phyloP scores from a whole-genome alignment of 1,140 invertebrate species.

The Eurosta solidaginis region DNA sequence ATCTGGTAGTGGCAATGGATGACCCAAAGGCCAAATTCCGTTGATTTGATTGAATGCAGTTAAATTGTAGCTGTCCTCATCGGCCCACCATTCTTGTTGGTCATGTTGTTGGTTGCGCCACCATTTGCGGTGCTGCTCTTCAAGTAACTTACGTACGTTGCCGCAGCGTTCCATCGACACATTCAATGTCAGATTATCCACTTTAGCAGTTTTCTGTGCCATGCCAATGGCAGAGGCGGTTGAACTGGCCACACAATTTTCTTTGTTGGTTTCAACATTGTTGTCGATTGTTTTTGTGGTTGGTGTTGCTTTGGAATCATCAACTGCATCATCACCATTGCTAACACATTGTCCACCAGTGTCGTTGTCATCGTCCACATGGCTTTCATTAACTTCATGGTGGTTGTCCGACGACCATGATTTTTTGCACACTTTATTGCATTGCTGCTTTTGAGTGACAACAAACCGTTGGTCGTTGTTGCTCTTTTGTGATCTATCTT shows the following conservation, averaged over 20 bases:
- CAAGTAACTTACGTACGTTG: constrained; percentile 49
- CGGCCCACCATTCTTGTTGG: constrained; percentile 39
- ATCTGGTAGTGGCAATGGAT: constrained; percentile 71
- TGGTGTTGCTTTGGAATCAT: not conserved
- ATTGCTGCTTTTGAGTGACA: constrained; percentile 21
- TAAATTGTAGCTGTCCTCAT: constrained; percentile 57
- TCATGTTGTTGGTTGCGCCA: constrained; percentile 14
- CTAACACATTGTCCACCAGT: not conserved
- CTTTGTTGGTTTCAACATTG: not conserved
- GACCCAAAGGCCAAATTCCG: constrained; percentile 65
- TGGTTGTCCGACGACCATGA: constrained; percentile 40
- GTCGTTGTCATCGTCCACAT: constrained; percentile 30
- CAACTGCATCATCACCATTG: not conserved
- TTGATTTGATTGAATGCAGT: constrained; percentile 60
- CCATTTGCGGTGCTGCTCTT: constrained; percentile 42
- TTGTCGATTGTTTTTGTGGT: not conserved
- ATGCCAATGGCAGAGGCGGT: constrained; percentile 36
- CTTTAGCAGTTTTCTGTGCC: constrained; percentile 8
- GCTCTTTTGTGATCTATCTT: constrained; percentile 41
- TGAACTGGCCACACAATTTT: not conserved
- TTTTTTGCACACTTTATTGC: constrained; percentile 30
- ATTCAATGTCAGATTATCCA: constrained; percentile 44
- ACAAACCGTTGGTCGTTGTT: constrained; percentile 31
- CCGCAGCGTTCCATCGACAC: constrained; percentile 52
- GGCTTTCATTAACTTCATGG: constrained; percentile 43